These are phyloP conservation scores for Psettodes erumei DNA, from an alignment of 2,113 vertebrate genomes.

Conservation along the genomic window DNA sequence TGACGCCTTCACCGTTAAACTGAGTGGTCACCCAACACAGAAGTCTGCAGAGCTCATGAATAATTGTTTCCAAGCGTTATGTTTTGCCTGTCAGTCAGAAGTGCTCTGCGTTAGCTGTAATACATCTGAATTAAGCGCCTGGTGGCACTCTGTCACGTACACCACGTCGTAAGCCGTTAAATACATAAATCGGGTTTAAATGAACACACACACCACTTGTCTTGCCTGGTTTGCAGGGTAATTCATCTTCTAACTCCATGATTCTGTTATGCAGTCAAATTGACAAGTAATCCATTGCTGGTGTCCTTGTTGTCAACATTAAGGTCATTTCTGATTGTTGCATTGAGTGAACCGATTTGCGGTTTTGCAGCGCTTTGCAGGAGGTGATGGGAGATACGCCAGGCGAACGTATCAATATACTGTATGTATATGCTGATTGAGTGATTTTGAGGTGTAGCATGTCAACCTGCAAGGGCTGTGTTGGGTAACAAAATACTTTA, in stretches of 20 bases:
- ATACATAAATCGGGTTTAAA: conserved; percentile 85
- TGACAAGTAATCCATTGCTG: conserved; percentile 85
- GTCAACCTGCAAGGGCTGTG: conserved; percentile 27
- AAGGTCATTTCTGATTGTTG: conserved; percentile 82
- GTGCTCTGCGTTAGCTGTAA: conserved; percentile 63
- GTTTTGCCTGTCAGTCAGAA: conserved; percentile 73
- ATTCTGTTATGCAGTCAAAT: conserved; percentile 86
- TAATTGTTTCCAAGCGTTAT: conserved; percentile 71
- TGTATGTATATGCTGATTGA: conserved; percentile 26
- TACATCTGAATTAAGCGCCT: conserved; percentile 81
- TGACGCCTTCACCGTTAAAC: conserved; percentile 44
- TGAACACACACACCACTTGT: conserved; percentile 85
- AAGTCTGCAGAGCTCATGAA: conserved; percentile 45
- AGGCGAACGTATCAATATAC: conserved; percentile 37
- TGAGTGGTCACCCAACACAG: conserved; percentile 22
- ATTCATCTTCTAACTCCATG: conserved; percentile 84
- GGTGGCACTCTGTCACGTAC: conserved; percentile 75
- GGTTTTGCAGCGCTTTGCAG: conserved; percentile 52
- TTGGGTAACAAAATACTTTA: not conserved
- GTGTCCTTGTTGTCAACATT: conserved; percentile 85
- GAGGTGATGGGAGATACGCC: conserved; percentile 53
- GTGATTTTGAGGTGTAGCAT: conserved; percentile 29
- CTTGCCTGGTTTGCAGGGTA: conserved; percentile 80
- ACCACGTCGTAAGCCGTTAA: conserved; percentile 75
- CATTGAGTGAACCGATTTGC: conserved; percentile 72